Evolutionary conservation across 1,140 invertebrate genomes (phyloP), one percentile per base, ranked within the genome.

Genomic region (Leptestheria dahalacensis): DNA sequence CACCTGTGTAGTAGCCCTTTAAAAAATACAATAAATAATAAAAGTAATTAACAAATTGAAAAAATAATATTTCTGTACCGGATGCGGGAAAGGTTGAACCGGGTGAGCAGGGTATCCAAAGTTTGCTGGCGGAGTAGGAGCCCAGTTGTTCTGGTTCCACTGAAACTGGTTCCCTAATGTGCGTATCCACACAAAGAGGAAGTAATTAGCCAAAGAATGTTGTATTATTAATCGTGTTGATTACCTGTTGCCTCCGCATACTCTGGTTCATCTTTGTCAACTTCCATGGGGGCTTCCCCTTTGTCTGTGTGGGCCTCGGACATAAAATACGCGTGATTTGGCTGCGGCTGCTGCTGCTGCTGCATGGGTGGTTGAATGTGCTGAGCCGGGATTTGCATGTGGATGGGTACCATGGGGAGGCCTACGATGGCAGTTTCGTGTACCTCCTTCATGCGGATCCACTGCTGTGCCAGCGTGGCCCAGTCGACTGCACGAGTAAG

Each of bases 391-490:
- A 15, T 6, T 15, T 6, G 6, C 15, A 51, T 21, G 12, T 50
- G 46, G 25, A 15, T 48, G 23, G 25, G 33, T 48, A 28, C 6
- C 24, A 55, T 28, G 26, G 46, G 57, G 26, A 52, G 25, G 15
- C 33, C 15, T 2, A 52, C 25, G 11, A 33, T 29, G 33, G 51
- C 48, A 33, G 53, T 55, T 29, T 55, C 53, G 33, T 56, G 51
- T 25, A 57, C 55, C 70, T 92, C 89, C 68, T 93, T 92, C 88
- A 95, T 94, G 68, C 88, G 86, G 62, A 97, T 97, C 93, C 93
- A 96, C 80, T 96, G 91, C 68, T 96, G 92, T 18, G 93, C 92
- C 64, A 97, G 72, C 57, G 86, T 82, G 28, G 91, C 92, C 92
- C 93, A 96, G 72, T 97, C 92, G 57, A 96, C 92, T 80, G 64